Conservation (phyloP, 2,797 vertebrate genomes). For the Labeo calbasu region DNA sequence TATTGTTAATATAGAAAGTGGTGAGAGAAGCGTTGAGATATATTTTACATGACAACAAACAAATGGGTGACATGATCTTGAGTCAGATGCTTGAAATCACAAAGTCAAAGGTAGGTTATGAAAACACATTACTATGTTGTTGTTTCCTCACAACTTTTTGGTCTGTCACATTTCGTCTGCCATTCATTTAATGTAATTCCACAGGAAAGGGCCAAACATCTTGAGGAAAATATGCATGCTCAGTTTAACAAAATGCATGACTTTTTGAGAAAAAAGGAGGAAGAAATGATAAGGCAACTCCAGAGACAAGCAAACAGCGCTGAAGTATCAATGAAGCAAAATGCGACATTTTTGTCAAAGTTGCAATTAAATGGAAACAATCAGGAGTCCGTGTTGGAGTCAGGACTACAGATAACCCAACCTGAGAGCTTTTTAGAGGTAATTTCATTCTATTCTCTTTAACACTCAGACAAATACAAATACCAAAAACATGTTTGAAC, state of each 20-base stretch:
- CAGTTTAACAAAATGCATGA: slow-evolving; percentile 57
- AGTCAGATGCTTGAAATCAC: slow-evolving; percentile 39
- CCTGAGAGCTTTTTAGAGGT: slow-evolving; percentile 17
- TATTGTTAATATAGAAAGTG: background rate
- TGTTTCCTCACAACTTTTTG: background rate
- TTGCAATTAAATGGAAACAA: slow-evolving; percentile 14
- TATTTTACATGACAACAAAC: slow-evolving; percentile 26
- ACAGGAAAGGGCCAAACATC: slow-evolving; percentile 33
- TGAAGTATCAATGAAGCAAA: slow-evolving; percentile 45
- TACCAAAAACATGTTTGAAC: background rate
- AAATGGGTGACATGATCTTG: slow-evolving; percentile 30
- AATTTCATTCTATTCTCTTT: background rate
- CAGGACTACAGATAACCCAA: slow-evolving; percentile 4
- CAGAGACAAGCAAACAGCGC: slow-evolving; percentile 13
- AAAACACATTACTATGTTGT: background rate
- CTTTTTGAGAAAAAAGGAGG: slow-evolving; percentile 54
- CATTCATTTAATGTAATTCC: background rate
- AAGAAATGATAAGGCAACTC: slow-evolving; percentile 37
- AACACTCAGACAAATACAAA: background rate
- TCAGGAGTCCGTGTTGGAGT: background rate
- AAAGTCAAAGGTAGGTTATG: slow-evolving; percentile 41
- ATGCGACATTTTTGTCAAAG: slow-evolving; percentile 40
- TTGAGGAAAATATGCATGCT: slow-evolving; percentile 37
- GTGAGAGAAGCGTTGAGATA: slow-evolving; percentile 9
- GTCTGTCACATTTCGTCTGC: background rate